Conservation (phyloP, 2,797 vertebrate genomes). For the Buceros bicornis region DNA sequence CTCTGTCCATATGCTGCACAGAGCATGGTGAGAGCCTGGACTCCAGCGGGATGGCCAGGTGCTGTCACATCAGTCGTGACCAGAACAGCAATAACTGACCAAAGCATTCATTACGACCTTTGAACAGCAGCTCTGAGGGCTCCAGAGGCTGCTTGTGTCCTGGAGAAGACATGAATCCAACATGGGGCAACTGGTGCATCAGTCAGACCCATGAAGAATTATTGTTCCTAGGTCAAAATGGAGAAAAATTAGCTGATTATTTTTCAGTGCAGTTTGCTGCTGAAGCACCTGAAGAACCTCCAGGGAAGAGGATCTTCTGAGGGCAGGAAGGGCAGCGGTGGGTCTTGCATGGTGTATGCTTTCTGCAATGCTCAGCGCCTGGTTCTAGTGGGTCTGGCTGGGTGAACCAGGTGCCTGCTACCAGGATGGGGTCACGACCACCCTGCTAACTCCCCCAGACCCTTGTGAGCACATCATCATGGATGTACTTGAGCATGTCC, state of each 20-base stretch:
- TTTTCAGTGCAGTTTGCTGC: background rate
- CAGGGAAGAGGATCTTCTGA: background rate
- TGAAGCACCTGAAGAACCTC: background rate
- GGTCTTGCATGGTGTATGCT: background rate
- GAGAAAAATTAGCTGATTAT: background rate
- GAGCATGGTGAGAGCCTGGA: background rate
- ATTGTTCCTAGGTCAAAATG: background rate
- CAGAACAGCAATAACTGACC: background rate
- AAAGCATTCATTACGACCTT: background rate
- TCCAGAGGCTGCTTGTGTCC: background rate
- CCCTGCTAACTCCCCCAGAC: background rate
- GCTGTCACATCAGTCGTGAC: background rate
- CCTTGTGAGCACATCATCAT: background rate
- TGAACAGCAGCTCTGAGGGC: background rate
- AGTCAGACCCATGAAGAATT: background rate
- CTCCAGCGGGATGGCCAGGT: background rate
- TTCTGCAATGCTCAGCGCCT: background rate
- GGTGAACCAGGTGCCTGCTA: too few relatives aligned
- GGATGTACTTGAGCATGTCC: background rate
- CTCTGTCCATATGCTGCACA: background rate
- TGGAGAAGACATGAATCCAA: background rate
- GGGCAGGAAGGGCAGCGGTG: background rate
- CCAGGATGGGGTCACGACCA: background rate
- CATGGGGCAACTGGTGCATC: accelerated
- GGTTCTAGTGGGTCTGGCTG: background rate